phyloP scores from a whole-genome alignment of 2,113 vertebrate species.

The Heterochromis multidens region DNA sequence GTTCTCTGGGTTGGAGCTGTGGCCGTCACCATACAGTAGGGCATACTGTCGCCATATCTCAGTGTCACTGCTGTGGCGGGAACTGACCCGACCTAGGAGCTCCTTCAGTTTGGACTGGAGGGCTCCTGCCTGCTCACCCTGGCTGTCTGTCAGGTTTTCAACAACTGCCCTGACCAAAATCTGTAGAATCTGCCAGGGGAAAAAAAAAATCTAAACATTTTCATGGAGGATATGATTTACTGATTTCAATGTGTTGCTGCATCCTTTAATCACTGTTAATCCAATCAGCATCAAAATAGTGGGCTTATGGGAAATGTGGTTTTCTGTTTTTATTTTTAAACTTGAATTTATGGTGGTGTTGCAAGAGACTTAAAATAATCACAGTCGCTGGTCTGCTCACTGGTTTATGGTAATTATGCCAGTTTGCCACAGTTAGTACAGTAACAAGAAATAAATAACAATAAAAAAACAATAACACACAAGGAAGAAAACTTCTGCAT shows the following conservation, averaged over 20 bases:
- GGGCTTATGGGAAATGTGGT: not conserved
- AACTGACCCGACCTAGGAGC: conserved; percentile 87
- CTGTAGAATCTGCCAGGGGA: conserved; percentile 80
- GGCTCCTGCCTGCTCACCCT: conserved; percentile 69
- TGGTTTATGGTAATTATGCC: not conserved
- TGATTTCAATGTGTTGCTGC: not conserved
- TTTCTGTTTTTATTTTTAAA: not conserved
- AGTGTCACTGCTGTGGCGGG: conserved; percentile 83
- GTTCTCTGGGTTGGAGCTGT: conserved; percentile 76
- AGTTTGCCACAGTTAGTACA: not conserved
- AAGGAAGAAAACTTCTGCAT: not conserved
- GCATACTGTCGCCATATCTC: conserved; percentile 90
- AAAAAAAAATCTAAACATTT: not conserved
- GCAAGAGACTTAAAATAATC: not conserved
- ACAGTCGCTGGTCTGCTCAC: not conserved
- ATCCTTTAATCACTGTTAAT: not conserved
- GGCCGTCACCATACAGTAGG: conserved; percentile 81
- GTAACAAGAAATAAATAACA: not conserved
- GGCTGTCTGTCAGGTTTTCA: conserved; percentile 76
- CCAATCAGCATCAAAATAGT: not conserved
- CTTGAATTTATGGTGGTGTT: not conserved
- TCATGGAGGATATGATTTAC: not conserved
- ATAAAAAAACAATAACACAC: not conserved
- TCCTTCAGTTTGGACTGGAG: conserved; percentile 82
- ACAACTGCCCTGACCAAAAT: conserved; percentile 84